Conservation (phyloP, 2,888 invertebrate species). For the Drosophila leonis region DNA sequence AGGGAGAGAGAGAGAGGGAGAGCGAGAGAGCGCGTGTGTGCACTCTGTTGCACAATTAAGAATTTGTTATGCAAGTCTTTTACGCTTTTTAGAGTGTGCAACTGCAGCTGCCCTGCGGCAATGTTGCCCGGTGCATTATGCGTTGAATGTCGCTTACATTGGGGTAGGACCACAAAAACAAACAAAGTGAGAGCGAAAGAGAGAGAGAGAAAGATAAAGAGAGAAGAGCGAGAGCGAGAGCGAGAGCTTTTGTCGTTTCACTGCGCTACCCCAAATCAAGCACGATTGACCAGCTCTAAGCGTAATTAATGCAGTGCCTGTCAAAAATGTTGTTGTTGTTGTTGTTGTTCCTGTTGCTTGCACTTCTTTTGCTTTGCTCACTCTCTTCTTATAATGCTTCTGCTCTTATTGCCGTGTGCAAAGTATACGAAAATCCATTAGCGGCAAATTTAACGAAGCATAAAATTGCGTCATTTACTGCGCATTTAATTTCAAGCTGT, state of each 20-base stretch:
- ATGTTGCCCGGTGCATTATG: conserved; percentile 60
- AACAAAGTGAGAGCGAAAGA: neutral
- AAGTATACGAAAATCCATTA: conserved; percentile 34
- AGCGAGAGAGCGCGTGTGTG: conserved; percentile 6
- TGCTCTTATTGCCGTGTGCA: conserved; percentile 19
- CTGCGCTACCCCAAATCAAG: conserved; percentile 26
- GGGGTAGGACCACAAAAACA: conserved; percentile 64
- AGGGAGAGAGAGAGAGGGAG: conserved; percentile 10
- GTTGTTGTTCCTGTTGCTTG: conserved; percentile 16
- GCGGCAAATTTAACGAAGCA: conserved; percentile 70
- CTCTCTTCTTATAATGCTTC: conserved; percentile 1
- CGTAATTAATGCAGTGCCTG: conserved; percentile 49
- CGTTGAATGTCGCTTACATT: conserved; percentile 46
- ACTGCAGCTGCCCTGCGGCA: conserved; percentile 52
- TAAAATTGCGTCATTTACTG: conserved; percentile 78
- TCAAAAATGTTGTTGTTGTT: conserved; percentile 39
- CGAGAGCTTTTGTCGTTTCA: conserved; percentile 28
- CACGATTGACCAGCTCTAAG: conserved; percentile 53
- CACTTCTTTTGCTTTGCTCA: conserved; percentile 17
- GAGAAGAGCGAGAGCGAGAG: neutral
- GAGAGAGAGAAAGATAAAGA: neutral
- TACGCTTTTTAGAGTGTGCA: conserved; percentile 50
- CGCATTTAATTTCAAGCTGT: conserved; percentile 73
- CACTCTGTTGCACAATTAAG: conserved; percentile 76
- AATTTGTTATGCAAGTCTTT: conserved; percentile 79